Base-by-base conservation (phyloP, 2,888 invertebrate species). In the Aplocera efformata region DNA sequence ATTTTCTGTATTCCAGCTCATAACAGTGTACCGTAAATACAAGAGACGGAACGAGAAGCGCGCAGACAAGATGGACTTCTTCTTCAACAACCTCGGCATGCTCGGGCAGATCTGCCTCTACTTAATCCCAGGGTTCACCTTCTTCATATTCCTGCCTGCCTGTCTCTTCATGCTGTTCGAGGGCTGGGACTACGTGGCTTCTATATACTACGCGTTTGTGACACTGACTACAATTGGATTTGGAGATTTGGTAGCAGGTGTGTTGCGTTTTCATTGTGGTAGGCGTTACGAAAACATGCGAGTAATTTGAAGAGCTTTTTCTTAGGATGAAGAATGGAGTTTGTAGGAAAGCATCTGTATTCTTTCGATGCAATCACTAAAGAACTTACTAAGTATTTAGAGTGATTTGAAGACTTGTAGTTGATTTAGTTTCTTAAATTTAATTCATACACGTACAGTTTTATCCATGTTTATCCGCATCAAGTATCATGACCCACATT, bases 181-280 rank as follows among this genome's bases (percentile, higher is more conserved):
- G 82, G 92, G 91, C 1, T 97, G 97, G 97, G 90, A 91, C 6
- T 97, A 94, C 68, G 91, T 94, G 6, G 92, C 95, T 26, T 91
- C 96, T 0, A 90, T 97, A 26, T 97, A 97, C 72, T 97, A 94
- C 67, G 93, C 96, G 10, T 97, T 95, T 68, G 95, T 96, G 7
- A 95, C 96, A 0, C 89, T 95, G 7, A 94, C 96, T 1, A 96
- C 96, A 2, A 97, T 97, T 52, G 97, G 97, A 24, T 97, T 97
- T 74, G 97, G 97, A n/a, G 97, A 97, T 75, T 92, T 92, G 66
- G 96, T 97, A 20, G 96, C 97, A 75, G 95, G 95, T 94, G 80
- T 63, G 42, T 44, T 25, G n/a, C n/a, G n/a, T 6, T 30, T 7
- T 11, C 9, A 13, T 35, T 27, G 7, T 11, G 8, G 3, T 17